Base-by-base conservation (phyloP, 2,888 invertebrate genomes). In the Napeogenes sylphis region DNA sequence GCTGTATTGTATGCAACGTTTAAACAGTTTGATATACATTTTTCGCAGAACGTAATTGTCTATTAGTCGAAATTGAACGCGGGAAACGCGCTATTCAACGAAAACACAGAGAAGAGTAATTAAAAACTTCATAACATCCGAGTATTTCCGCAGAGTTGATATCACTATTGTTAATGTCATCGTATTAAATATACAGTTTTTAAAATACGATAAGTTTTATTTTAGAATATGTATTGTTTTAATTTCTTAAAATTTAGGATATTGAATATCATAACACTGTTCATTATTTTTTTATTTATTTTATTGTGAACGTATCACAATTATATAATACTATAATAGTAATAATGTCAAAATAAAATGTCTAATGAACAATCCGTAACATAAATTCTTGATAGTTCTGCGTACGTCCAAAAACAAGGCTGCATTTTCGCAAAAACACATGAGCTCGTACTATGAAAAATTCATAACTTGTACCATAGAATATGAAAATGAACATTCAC, bases 381-480 rank as follows among this genome's bases (percentile, higher is more conserved):
- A 21, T 55, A 58, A 66, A 64, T 53, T 46, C 56, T 33, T 21
- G 13, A 55, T 14, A 56, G 47, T 47, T 67, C 68, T 71, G 69
- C 70, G 70, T 72, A 68, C 71, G 77, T 74, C 81, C 82, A 78
- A 83, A 81, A 82, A 84, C 82, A 82, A 75, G 74, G 76, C 69
- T 73, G 76, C 79, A 83, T 84, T 82, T 83, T 78, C 74, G 73
- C 73, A 71, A 59, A 71, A 75, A 77, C 79, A 81, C 81, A 81
- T 80, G 83, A 77, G 75, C 61, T 63, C 56, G 66, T 57, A 59
- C 57, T 64, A 84, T 86, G 86, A 85, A 86, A 86, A 83, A 86
- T 86, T 86, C 85, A 86, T 86, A 84, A 79, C 81, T 68, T 68
- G 75, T 71, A 62, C 56, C 83, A 82, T 66, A 83, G 82, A 83